A percentile compares a stretch with the other conserved stretches of the same genome.
Evolutionary conservation across 2,113 vertebrate species (phyloP).

Genomic region (Aspiorhynchus laticeps): DNA sequence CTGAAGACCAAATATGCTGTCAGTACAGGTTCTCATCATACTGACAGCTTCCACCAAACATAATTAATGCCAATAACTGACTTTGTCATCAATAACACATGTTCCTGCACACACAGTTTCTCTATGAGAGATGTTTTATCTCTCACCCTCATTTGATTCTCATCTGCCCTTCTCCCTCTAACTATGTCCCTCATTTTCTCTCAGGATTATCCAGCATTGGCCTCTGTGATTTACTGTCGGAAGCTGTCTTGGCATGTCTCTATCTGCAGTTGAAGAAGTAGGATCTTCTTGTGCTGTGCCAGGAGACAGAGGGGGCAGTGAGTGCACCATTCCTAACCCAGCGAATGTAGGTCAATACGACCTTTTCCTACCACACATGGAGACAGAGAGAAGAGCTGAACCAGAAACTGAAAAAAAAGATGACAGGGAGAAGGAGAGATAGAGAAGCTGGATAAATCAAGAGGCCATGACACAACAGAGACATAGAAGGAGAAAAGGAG

Average conservation of each 20-base stretch:
- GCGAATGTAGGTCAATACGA: conserved; percentile 58
- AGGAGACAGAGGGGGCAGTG: conserved; percentile 45
- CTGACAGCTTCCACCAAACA: conserved; percentile 36
- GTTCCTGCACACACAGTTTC: conserved; percentile 35
- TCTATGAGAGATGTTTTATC: neutral
- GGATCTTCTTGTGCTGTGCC: conserved; percentile 36
- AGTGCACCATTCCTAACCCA: conserved; percentile 41
- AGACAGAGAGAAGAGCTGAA: conserved; percentile 36
- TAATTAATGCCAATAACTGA: conserved; percentile 23
- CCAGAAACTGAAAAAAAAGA: conserved; percentile 22
- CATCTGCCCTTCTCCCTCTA: neutral
- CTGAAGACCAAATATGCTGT: neutral
- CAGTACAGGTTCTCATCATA: neutral
- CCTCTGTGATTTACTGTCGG: conserved; percentile 24
- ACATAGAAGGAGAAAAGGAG: conserved; percentile 29
- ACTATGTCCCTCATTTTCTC: neutral
- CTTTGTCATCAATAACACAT: conserved; percentile 16
- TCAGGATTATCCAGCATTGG: neutral
- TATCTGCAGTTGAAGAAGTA: conserved; percentile 38
- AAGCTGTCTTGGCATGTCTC: neutral
- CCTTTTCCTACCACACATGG: conserved; percentile 56
- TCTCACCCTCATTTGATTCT: neutral
- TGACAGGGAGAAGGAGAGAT: neutral
- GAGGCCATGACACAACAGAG: conserved; percentile 33
- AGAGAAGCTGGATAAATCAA: conserved; percentile 32